These are phyloP conservation scores for Catocala fraxini DNA, from an alignment of 2,888 invertebrate genomes.

Conservation along the genomic window DNA sequence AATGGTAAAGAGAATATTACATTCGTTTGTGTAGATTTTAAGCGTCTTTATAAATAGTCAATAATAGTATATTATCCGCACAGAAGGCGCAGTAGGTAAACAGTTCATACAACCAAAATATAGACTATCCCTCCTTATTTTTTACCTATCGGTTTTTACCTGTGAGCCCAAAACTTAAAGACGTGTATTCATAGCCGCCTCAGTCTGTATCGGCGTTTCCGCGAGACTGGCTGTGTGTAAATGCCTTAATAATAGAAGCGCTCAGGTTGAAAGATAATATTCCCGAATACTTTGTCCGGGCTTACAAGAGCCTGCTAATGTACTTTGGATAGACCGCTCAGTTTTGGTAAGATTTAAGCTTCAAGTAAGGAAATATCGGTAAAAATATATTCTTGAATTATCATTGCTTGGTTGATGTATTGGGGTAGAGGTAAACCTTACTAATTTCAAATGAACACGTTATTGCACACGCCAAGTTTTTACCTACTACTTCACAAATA, in stretches of 20 bases:
- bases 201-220: conserved; percentile 56
- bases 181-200: conserved; percentile 40
- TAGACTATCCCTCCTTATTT: too few relatives aligned
- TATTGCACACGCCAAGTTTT: too few relatives aligned
- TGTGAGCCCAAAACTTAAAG: conserved; percentile 34
- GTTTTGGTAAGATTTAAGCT: conserved; percentile 10
- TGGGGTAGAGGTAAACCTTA: too few relatives aligned
- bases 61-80: too few relatives aligned
- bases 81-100: too few relatives aligned
- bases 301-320: conserved; percentile 34
- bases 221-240: conserved; percentile 48
- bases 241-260: conserved; percentile 57
- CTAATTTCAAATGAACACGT: too few relatives aligned
- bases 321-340: conserved; percentile 21
- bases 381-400: neutral
- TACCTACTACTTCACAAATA: too few relatives aligned
- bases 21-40: too few relatives aligned
- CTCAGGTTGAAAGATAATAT: conserved; percentile 62
- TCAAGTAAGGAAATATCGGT: neutral
- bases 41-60: too few relatives aligned
- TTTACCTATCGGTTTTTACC: conserved; percentile 8
- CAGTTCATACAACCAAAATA: too few relatives aligned
- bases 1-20: too few relatives aligned
- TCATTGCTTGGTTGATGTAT: too few relatives aligned
- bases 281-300: conserved; percentile 35